A percentile compares a stretch with the other conserved stretches of the same genome.
These are phyloP conservation scores for Penaeus chinensis DNA, from an alignment of 1,140 invertebrate species.

Conservation along the genomic window DNA sequence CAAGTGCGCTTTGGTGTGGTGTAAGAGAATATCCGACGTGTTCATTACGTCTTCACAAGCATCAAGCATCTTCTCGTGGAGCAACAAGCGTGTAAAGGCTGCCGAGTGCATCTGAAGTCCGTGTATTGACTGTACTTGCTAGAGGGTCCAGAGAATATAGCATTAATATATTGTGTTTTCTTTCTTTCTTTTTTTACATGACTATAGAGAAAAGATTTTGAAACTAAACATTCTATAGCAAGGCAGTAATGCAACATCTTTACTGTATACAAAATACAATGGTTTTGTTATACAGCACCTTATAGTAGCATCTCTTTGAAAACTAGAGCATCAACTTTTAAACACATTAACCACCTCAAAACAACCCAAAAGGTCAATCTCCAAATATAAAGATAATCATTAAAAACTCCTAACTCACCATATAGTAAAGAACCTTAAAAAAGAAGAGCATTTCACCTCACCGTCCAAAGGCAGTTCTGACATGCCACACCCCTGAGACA, in stretches of 20 bases:
- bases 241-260: neutral
- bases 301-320: neutral
- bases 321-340: neutral
- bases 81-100: conserved; percentile 72
- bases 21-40: conserved; percentile 73
- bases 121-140: conserved; percentile 72
- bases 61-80: conserved; percentile 72
- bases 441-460: no score
- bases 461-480: no score
- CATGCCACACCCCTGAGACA: neutral
- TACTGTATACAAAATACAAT: neutral
- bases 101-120: conserved; percentile 74
- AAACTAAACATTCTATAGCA: neutral
- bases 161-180: no score
- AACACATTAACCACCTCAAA: neutral
- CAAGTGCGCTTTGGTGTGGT: conserved; percentile 76
- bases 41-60: conserved; percentile 74
- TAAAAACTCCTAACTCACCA: no score
- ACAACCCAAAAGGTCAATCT: neutral
- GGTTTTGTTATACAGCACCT: neutral
- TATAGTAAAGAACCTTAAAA: neutral
- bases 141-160: neutral
- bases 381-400: neutral
- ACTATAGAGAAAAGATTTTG: neutral
- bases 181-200: no score